A percentile compares a stretch with the other conserved stretches of the same genome.
These are phyloP conservation scores for Caenorhabditis sinica DNA, from an alignment of 2,888 invertebrate genomes.

Conservation along the genomic window DNA sequence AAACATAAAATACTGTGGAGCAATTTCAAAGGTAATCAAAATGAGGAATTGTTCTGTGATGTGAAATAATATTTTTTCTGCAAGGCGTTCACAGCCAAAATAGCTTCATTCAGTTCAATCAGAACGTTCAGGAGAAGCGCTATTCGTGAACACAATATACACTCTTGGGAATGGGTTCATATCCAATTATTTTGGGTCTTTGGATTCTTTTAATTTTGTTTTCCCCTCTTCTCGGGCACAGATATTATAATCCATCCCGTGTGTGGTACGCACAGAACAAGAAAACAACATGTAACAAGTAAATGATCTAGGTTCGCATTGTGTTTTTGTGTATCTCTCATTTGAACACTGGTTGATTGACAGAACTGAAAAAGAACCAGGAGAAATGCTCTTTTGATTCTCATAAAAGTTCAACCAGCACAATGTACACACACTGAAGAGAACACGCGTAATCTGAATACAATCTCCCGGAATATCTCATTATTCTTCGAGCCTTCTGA, in stretches of 20 bases:
- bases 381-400: slow-evolving; percentile 12
- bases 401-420: slow-evolving; percentile 11
- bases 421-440: slow-evolving; percentile 5
- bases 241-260: neutral
- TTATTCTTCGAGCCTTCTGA: slow-evolving; percentile 28
- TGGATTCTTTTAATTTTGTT: neutral
- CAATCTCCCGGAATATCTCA: slow-evolving; percentile 26
- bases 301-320: neutral
- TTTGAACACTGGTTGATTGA: neutral
- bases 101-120: no score
- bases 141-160: neutral
- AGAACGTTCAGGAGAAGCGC: no score
- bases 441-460: slow-evolving; percentile 16
- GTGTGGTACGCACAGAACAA: no score
- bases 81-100: no score
- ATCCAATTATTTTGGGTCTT: slow-evolving; percentile 1
- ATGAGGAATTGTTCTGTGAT: no score
- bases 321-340: neutral
- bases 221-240: neutral
- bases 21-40: no score
- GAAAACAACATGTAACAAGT: slow-evolving; percentile 3
- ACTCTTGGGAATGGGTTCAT: neutral
- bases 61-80: no score
- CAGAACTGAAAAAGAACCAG: neutral
- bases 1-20: neutral